A percentile compares a stretch with the other conserved stretches of the same genome.
phyloP scores from a whole-genome alignment of 2,797 vertebrate species.

The Mormyrops boulengeri region DNA sequence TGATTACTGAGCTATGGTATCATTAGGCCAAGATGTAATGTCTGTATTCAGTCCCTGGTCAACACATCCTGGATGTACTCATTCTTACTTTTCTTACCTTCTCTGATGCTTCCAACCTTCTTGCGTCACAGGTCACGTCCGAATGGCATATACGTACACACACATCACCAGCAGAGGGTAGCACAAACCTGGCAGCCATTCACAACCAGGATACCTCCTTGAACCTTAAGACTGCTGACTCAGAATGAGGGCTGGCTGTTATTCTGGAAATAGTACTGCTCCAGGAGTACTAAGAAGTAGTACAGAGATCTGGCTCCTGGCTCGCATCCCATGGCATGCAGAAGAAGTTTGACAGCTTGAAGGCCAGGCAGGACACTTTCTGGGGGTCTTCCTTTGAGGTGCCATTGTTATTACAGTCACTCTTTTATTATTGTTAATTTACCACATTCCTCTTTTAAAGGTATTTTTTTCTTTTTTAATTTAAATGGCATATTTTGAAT shows the following conservation, averaged over 20 bases:
- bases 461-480: background rate
- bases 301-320: background rate
- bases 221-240: background rate
- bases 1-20: background rate
- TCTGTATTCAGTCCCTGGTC: background rate
- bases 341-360: background rate
- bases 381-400: background rate
- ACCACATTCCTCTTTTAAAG: background rate
- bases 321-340: background rate
- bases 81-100: background rate
- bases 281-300: background rate
- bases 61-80: background rate
- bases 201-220: background rate
- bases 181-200: background rate
- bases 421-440: background rate
- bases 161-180: conserved; percentile 13
- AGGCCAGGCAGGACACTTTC: background rate
- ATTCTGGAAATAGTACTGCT: background rate
- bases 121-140: background rate
- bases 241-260: background rate
- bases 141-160: background rate
- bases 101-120: background rate
- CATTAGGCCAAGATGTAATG: background rate
- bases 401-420: background rate
- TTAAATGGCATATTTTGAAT: background rate